Conservation (phyloP, 64 coral and sea anemone species). For the Montipora foliosa region DNA sequence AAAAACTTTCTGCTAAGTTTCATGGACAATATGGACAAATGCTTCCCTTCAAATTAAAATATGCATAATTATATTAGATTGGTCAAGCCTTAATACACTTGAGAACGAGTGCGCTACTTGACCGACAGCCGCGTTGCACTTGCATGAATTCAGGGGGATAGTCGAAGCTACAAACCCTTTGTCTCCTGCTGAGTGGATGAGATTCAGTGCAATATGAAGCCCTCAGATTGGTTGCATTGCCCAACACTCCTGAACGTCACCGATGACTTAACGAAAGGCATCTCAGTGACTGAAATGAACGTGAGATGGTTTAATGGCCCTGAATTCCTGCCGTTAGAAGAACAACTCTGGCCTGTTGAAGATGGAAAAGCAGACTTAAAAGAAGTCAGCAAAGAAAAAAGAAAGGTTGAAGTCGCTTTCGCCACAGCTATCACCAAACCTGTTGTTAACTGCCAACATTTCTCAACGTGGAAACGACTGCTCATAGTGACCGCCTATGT, state of each 20-base stretch:
- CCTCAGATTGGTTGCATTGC: conserved; percentile 49
- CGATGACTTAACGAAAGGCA: conserved; percentile 56
- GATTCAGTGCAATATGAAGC: conserved; percentile 39
- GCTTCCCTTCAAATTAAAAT: too few relatives aligned
- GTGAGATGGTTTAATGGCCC: conserved; percentile 64
- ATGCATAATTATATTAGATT: too few relatives aligned
- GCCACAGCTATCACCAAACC: neutral
- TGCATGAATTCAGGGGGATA: conserved; percentile 23
- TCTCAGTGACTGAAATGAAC: conserved; percentile 22
- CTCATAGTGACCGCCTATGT: conserved; percentile 37
- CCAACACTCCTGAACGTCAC: conserved; percentile 45
- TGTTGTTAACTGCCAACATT: conserved; percentile 26
- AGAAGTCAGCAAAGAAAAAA: conserved; percentile 44
- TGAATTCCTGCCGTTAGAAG: conserved; percentile 17
- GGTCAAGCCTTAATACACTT: too few relatives aligned
- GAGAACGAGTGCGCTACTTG: neutral
- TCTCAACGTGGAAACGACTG: conserved; percentile 57
- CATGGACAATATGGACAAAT: too few relatives aligned
- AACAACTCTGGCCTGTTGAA: conserved; percentile 44
- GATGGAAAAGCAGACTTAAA: conserved; percentile 2
- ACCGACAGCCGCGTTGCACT: conserved; percentile 45
- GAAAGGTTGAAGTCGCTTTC: conserved; percentile 35
- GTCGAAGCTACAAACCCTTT: conserved; percentile 41
- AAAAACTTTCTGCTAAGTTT: too few relatives aligned
- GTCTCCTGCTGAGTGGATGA: conserved; percentile 36